Percentiles rank a stretch among this genome's conserved stretches.
Evolutionary conservation across 1,140 invertebrate species (phyloP).

Genomic region (Trichoplusia ni): DNA sequence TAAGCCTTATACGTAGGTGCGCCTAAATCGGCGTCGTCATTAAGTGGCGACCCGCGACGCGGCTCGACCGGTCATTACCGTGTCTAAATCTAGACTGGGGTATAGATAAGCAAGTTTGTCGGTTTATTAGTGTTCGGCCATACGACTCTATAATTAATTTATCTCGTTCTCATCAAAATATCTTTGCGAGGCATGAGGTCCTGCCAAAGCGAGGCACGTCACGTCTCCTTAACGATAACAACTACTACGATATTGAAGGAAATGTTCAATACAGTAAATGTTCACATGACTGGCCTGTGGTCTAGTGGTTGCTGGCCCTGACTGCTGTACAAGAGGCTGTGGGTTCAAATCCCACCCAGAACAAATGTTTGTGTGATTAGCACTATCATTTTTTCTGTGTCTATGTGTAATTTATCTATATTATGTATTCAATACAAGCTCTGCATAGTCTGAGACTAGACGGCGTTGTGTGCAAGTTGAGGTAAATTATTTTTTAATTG

Average conservation of each 20-base stretch:
- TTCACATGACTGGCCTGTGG: no score
- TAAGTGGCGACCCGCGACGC: constrained; percentile 3
- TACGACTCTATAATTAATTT: constrained; percentile 68
- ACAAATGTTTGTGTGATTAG: no score
- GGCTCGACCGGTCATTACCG: constrained; percentile 31
- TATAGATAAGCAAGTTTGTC: constrained; percentile 57
- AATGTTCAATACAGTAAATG: no score
- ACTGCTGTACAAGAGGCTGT: no score
- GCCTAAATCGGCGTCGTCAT: constrained; percentile 22
- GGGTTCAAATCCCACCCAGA: no score
- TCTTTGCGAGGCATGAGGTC: constrained; percentile 55
- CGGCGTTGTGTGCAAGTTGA: no score
- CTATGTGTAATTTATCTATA: no score
- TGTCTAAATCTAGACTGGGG: constrained; percentile 39
- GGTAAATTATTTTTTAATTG: no score
- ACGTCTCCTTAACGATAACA: constrained; percentile 34
- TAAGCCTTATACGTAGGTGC: background rate
- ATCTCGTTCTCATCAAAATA: constrained; percentile 71
- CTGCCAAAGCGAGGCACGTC: constrained; percentile 47
- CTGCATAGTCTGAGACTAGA: no score
- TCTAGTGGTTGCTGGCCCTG: no score
- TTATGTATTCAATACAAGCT: no score
- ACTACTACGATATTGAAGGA: constrained; percentile 13
- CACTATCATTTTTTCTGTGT: no score
- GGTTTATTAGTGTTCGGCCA: constrained; percentile 53